Percentiles rank a stretch among this genome's conserved stretches.
Conservation (phyloP, 2,888 invertebrate genomes). For the Cryptosula pallasiana region DNA sequence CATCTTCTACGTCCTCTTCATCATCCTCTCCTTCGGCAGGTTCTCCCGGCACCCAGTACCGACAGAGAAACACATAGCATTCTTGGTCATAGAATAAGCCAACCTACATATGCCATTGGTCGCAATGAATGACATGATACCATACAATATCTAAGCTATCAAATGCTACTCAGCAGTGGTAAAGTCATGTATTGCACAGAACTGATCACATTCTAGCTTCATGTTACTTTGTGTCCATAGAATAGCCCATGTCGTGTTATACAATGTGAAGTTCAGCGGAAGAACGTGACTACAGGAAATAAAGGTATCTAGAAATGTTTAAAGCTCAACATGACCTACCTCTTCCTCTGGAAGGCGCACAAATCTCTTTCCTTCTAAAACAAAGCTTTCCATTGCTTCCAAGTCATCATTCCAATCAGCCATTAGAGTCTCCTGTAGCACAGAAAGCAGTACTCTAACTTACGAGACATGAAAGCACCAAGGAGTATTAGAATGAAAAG, state of each 20-base stretch:
- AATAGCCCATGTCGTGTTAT: too few relatives aligned
- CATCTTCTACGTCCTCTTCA: conserved; percentile 60
- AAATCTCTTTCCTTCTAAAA: conserved; percentile 92
- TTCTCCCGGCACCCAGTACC: conserved; percentile 75
- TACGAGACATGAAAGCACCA: too few relatives aligned
- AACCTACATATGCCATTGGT: not conserved
- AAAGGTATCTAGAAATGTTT: not conserved
- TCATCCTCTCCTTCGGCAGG: conserved; percentile 56
- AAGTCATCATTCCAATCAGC: conserved; percentile 98
- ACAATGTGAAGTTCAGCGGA: too few relatives aligned
- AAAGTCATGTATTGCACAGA: too few relatives aligned
- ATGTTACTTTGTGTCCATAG: too few relatives aligned
- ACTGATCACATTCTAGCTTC: too few relatives aligned
- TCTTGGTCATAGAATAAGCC: conserved; percentile 77
- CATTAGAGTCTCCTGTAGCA: conserved; percentile 63
- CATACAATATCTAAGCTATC: too few relatives aligned
- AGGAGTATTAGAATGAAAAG: not conserved
- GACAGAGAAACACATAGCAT: conserved; percentile 95
- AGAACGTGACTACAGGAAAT: not conserved
- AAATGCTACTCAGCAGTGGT: too few relatives aligned
- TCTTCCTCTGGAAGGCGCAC: conserved; percentile 93
- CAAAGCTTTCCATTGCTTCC: conserved; percentile 95
- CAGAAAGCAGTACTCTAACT: too few relatives aligned
- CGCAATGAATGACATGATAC: too few relatives aligned
- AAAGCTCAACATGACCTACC: conserved; percentile 60